phyloP scores from a whole-genome alignment of 1,140 invertebrate genomes.

The Ceratosolen solmsi region DNA sequence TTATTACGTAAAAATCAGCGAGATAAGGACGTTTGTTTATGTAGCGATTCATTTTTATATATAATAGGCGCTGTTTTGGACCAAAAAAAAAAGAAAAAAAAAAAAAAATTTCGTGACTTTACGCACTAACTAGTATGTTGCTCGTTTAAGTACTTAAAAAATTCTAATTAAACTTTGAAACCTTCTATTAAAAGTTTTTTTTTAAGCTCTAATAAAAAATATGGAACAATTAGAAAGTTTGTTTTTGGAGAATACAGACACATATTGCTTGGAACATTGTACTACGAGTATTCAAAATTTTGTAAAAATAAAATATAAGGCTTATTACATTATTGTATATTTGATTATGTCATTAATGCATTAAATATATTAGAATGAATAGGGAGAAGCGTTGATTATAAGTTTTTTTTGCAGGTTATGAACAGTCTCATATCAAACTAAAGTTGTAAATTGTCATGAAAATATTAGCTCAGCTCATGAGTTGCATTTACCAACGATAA shows the following conservation, averaged over 20 bases:
- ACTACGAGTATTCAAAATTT: neutral
- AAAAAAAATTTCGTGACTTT: neutral
- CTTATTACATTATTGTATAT: neutral
- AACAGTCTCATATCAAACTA: neutral
- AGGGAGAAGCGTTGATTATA: no score
- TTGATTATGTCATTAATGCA: neutral
- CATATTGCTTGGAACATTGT: neutral
- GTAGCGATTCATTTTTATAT: no score
- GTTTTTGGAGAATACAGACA: neutral
- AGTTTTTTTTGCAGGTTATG: neutral
- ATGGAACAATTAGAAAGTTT: neutral
- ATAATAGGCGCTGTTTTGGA: no score
- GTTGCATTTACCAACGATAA: neutral
- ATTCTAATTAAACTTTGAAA: constrained; percentile 5
- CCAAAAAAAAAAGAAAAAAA: no score
- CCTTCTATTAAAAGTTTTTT: neutral
- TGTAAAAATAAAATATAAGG: neutral
- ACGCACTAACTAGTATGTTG: neutral
- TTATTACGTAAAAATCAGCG: neutral
- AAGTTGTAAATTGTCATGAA: neutral
- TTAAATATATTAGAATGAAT: no score
- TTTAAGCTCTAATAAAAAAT: neutral
- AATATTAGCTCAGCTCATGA: neutral
- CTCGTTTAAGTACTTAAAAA: constrained; percentile 1
- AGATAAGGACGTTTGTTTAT: neutral